These are phyloP conservation scores for Tyrophagus putrescentiae DNA, from an alignment of 1,140 invertebrate species.

Conservation along the genomic window DNA sequence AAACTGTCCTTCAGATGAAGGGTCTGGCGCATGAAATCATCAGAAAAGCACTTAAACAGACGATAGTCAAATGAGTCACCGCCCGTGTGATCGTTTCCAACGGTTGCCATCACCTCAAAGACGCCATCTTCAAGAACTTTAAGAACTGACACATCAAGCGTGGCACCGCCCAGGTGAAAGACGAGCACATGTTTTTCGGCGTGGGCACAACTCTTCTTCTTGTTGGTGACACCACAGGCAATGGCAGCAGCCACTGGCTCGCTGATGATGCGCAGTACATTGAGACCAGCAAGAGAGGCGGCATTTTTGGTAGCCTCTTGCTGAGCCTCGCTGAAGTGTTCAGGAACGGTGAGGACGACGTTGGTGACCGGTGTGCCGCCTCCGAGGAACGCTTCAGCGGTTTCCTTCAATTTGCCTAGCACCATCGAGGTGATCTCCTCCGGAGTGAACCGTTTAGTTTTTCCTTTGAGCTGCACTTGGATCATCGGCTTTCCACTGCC, in stretches of 20 bases:
- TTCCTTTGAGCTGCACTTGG: slow-evolving; percentile 44
- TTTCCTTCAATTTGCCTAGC: no score
- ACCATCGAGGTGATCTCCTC: slow-evolving; percentile 99
- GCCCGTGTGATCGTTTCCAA: slow-evolving; percentile 29
- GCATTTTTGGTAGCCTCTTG: slow-evolving; percentile 28
- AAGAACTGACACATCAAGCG: slow-evolving; percentile 26
- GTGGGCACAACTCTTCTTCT: slow-evolving; percentile 31
- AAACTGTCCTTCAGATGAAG: slow-evolving; percentile 8
- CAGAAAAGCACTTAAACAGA: slow-evolving; percentile 13
- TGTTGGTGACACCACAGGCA: slow-evolving; percentile 21
- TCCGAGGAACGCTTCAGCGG: slow-evolving; percentile 32
- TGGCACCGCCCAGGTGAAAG: slow-evolving; percentile 29
- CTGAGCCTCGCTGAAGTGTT: slow-evolving; percentile 37
- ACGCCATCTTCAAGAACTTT: slow-evolving; percentile 17
- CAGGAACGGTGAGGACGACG: slow-evolving; percentile 37
- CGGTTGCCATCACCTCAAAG: slow-evolving; percentile 25
- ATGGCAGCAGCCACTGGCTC: slow-evolving; percentile 27
- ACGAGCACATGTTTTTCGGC: slow-evolving; percentile 41
- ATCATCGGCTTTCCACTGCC: slow-evolving; percentile 74
- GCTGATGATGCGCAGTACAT: slow-evolving; percentile 25
- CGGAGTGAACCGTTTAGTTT: slow-evolving; percentile 75
- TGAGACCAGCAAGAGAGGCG: slow-evolving; percentile 24
- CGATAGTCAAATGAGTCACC: slow-evolving; percentile 26
- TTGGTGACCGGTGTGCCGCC: slow-evolving; percentile 30
- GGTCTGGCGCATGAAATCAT: slow-evolving; percentile 22